These are phyloP conservation scores for Cephus pulcher DNA, from an alignment of 2,888 invertebrate species.

Conservation along the genomic window DNA sequence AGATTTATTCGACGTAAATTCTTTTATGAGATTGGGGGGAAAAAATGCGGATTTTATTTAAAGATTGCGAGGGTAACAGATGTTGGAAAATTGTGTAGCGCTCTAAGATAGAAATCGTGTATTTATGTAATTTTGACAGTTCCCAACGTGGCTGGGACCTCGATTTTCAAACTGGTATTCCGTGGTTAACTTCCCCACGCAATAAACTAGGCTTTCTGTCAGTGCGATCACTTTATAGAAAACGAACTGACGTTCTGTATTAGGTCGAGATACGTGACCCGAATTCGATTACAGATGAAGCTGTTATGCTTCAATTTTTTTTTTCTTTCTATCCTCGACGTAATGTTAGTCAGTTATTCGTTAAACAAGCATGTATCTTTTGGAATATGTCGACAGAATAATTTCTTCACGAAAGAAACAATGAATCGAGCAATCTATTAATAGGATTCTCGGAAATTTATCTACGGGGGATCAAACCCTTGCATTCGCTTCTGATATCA, in stretches of 20 bases:
- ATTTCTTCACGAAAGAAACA: neutral
- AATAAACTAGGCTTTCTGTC: neutral
- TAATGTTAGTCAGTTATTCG: neutral
- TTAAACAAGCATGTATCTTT: neutral
- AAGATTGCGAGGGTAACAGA: neutral
- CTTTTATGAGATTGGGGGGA: neutral
- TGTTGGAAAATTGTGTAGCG: neutral
- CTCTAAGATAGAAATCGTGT: neutral
- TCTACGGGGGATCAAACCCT: neutral
- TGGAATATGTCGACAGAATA: neutral
- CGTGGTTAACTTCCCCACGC: neutral
- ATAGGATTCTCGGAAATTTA: neutral
- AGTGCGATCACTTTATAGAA: neutral
- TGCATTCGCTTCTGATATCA: neutral
- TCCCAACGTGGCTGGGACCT: neutral
- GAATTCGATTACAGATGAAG: neutral
- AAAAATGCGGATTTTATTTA: neutral
- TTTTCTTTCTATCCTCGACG: neutral
- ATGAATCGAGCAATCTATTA: neutral
- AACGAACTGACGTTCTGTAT: neutral
- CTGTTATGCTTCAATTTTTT: neutral
- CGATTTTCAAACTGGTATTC: neutral
- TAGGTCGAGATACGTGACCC: neutral
- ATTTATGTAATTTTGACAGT: neutral
- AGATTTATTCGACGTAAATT: neutral